Percentiles rank a stretch among this genome's conserved stretches.
These are phyloP conservation scores for Zaprionus bogoriensis DNA, from an alignment of 2,888 invertebrate species.

Conservation along the genomic window DNA sequence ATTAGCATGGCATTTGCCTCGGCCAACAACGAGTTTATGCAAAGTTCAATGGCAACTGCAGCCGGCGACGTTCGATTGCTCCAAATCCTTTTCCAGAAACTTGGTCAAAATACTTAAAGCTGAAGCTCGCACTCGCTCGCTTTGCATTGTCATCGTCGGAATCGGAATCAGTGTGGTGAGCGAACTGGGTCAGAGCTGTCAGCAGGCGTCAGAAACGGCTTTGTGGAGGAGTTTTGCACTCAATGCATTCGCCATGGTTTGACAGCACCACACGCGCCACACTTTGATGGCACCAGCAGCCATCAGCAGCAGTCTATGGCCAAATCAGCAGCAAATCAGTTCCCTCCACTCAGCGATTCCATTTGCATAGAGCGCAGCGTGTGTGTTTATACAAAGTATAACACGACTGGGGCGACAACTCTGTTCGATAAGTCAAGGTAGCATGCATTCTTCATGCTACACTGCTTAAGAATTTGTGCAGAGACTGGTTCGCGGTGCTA, in stretches of 20 bases:
- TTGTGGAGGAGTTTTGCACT: constrained; percentile 53
- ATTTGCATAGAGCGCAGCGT: constrained; percentile 29
- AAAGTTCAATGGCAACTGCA: constrained; percentile 60
- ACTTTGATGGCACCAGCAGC: constrained; percentile 41
- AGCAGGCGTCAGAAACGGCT: constrained; percentile 48
- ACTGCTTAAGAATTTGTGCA: background rate
- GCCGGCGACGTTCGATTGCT: constrained; percentile 18
- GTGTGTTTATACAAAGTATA: background rate
- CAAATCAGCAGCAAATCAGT: background rate
- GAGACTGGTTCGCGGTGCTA: background rate
- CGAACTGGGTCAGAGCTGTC: constrained; percentile 67
- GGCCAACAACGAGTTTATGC: constrained; percentile 28
- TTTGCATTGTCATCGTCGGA: constrained; percentile 39
- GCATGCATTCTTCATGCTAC: background rate
- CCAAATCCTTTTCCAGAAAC: constrained; percentile 65
- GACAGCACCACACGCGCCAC: constrained; percentile 62
- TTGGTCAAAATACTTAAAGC: constrained; percentile 66
- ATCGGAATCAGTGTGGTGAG: background rate
- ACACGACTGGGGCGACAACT: constrained; percentile 1
- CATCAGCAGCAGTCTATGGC: constrained; percentile 10
- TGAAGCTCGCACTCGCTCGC: constrained; percentile 20
- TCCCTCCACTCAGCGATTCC: too few species aligned
- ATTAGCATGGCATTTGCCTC: constrained; percentile 66
- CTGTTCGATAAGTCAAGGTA: constrained; percentile 12
- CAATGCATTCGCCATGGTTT: constrained; percentile 63